Evolutionary conservation across 2,888 invertebrate species (phyloP).

Genomic region (Lysandra bellargus): DNA sequence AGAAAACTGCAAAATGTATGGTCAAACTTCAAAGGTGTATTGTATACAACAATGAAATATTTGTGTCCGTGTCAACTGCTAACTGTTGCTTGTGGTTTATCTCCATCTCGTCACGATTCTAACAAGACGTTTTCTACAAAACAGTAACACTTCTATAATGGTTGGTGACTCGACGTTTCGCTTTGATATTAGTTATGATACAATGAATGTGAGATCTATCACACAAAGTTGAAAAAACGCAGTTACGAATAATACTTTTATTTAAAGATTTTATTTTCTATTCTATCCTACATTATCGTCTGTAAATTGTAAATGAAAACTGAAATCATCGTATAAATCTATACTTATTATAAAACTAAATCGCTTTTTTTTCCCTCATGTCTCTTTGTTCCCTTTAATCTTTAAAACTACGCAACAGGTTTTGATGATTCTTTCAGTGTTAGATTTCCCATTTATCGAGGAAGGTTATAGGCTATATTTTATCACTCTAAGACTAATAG

Average conservation of each 20-base stretch:
- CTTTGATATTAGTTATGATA: conserved; percentile 53
- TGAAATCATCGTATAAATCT: too few relatives aligned
- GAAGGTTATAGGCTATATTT: too few relatives aligned
- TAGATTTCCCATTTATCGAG: too few relatives aligned
- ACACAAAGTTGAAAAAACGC: background rate
- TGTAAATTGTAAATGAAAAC: too few relatives aligned
- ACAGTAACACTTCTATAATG: conserved; percentile 56
- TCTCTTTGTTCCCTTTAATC: too few relatives aligned
- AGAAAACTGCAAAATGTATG: conserved; percentile 34
- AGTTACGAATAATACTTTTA: background rate
- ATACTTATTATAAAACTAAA: too few relatives aligned
- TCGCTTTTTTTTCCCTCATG: too few relatives aligned
- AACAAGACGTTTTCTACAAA: conserved; percentile 61
- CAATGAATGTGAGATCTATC: conserved; percentile 28
- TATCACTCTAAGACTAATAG: too few relatives aligned
- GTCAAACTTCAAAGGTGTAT: conserved; percentile 33
- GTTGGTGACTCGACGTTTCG: conserved; percentile 57
- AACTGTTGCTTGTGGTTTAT: conserved; percentile 53
- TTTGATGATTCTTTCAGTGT: too few relatives aligned
- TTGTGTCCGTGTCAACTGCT: conserved; percentile 54
- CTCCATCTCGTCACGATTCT: conserved; percentile 68
- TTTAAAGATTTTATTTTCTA: background rate
- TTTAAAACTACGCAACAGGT: too few relatives aligned
- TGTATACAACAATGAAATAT: conserved; percentile 50
- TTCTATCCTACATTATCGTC: too few relatives aligned